These are phyloP conservation scores for Telmatherina bonti DNA, from an alignment of 2,797 vertebrate species.

Conservation along the genomic window DNA sequence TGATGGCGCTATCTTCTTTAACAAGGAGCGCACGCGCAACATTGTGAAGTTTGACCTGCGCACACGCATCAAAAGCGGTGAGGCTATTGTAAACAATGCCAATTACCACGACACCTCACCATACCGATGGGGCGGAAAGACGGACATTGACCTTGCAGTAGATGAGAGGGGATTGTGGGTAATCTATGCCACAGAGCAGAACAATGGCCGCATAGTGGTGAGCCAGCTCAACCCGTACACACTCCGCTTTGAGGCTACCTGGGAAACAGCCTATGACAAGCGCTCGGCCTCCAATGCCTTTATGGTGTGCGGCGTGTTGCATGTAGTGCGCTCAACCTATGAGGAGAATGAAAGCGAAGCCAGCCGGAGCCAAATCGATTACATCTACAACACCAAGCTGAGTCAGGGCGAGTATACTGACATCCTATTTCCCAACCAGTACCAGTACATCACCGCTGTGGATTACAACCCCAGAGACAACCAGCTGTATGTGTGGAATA, in stretches of 20 bases:
- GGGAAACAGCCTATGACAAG: constrained; percentile 97
- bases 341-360: constrained; percentile 97
- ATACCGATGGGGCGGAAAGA: constrained; percentile 98
- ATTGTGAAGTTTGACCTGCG: constrained; percentile 99
- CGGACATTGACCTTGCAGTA: constrained; percentile 97
- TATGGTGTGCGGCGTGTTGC: constrained; percentile 97
- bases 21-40: constrained; percentile 98
- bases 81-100: constrained; percentile 97
- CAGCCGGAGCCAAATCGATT: constrained; percentile 93
- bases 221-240: constrained; percentile 99
- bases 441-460: constrained; percentile 98
- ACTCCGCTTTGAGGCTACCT: constrained; percentile 95
- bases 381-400: constrained; percentile 95
- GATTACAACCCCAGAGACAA: constrained; percentile 99
- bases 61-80: constrained; percentile 98
- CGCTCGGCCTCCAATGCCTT: constrained; percentile 98
- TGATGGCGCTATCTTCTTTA: constrained; percentile 98
- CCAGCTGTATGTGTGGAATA: constrained; percentile 99
- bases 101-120: constrained; percentile 99
- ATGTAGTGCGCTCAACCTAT: constrained; percentile 96
- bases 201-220: constrained; percentile 98
- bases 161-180: constrained; percentile 98
- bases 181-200: constrained; percentile 98
- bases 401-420: constrained; percentile 91
- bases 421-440: constrained; percentile 96